Evolutionary conservation across 1,140 invertebrate genomes (phyloP), one percentile per base, ranked within the genome.

Genomic region (Bombus difficillimus): DNA sequence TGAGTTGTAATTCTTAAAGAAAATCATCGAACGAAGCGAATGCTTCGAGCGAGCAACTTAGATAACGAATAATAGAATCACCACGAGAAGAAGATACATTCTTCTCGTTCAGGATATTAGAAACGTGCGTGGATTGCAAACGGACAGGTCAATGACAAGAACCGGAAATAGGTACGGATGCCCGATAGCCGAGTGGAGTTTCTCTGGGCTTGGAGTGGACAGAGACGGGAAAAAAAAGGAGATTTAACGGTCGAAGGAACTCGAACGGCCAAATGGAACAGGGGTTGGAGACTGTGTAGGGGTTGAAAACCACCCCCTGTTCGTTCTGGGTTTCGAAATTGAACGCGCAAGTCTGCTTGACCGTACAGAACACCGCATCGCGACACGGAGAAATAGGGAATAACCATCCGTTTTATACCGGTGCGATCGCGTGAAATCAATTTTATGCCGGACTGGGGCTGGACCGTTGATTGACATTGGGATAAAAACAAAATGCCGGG

Each of bases 121-220:
- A 93, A 93, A 93, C 92, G 92, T 93, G 92, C 89, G 68, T 87
- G 80, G 92, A 89, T 92, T 93, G 87, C 88, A 72, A 69, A 73
- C 32, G 13, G 75, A 32, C 66, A 12, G 72, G 15, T n/a, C 53
- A 28, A 53, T 62, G 83, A 84, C 83, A 84, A 62, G 83, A 71
- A 84, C n/a, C 68, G 83, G 83, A 84, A 84, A 84, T 80, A 57
- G 83, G 10, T 28, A 68, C 39, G 73, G 81, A 32, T 15, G 62
- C 5, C 43, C 81, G 81, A 64, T 83, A 53, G 9, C 37, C 22
- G 8, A 25, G n/a, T 5, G 2, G 41, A 64, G 57, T 62, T 41
- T 77, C 71, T 37, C 68, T 32, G 32, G 6, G 5, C n/a, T 15
- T 3, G 8, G 12, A 39, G n/a, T 41, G 81, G 81, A 25, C 73